Conservation (phyloP, 92 coral and sea anemone species). For the Epizoanthus rinbou region DNA sequence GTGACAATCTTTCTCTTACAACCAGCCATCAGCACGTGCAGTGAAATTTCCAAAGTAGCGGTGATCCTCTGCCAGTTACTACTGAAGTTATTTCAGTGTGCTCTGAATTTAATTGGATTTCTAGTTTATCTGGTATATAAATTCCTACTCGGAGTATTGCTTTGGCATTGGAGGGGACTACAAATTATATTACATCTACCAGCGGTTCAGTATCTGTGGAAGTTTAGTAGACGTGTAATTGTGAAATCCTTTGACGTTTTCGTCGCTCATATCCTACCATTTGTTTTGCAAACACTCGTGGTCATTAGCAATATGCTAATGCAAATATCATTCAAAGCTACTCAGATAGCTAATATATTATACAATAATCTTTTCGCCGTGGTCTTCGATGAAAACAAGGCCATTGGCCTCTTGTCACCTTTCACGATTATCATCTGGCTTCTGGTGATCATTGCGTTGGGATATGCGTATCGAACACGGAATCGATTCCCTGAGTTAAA, state of each 20-base stretch:
- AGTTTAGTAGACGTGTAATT: neutral
- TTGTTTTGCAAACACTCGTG: neutral
- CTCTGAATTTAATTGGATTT: neutral
- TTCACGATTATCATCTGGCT: conserved; percentile 33
- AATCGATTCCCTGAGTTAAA: conserved; percentile 29
- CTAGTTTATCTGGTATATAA: neutral
- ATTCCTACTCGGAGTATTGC: conserved; percentile 11
- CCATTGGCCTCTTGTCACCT: neutral
- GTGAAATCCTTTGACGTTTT: conserved; percentile 6
- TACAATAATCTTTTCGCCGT: conserved; percentile 13
- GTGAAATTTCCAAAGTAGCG: conserved; percentile 6
- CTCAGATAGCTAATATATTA: neutral
- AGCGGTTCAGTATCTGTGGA: conserved; percentile 19
- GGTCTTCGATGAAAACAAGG: conserved; percentile 24
- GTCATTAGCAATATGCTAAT: conserved; percentile 1
- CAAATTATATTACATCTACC: conserved; percentile 16
- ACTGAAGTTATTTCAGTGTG: neutral
- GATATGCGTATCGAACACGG: conserved; percentile 37
- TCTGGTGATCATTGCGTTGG: conserved; percentile 15
- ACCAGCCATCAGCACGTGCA: conserved; percentile 37
- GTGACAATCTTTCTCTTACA: conserved; percentile 3
- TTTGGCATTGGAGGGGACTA: conserved; percentile 27
- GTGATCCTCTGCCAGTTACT: neutral
- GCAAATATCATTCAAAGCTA: conserved; percentile 19
- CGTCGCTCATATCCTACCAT: conserved; percentile 4